phyloP scores from a whole-genome alignment of 2,888 invertebrate species.

The Harpagoxenus sublaevis region DNA sequence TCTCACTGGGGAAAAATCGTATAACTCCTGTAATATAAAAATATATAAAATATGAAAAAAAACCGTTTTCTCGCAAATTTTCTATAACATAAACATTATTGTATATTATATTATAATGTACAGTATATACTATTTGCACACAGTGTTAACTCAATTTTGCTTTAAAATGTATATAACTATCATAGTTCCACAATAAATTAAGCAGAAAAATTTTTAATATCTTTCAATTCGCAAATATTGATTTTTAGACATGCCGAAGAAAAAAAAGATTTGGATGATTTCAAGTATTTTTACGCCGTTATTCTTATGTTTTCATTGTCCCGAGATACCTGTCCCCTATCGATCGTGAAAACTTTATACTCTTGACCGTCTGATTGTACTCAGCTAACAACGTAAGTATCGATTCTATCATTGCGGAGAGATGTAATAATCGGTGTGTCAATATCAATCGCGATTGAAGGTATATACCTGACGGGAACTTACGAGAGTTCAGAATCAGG shows the following conservation, averaged over 20 bases:
- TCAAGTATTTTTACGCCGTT: neutral
- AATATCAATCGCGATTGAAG: slow-evolving; percentile 24
- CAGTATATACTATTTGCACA: neutral
- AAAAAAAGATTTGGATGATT: neutral
- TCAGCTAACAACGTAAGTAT: slow-evolving; percentile 14
- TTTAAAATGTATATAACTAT: neutral
- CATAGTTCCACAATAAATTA: neutral
- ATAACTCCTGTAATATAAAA: neutral
- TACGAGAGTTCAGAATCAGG: slow-evolving; percentile 1
- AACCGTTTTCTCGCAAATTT: neutral
- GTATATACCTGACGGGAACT: slow-evolving; percentile 7
- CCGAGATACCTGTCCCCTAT: neutral
- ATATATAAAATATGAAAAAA: neutral
- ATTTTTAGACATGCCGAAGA: neutral
- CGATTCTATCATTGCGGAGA: slow-evolving; percentile 17
- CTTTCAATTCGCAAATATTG: neutral
- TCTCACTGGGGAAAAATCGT: too few relatives aligned
- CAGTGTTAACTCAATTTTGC: neutral
- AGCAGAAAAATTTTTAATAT: too few relatives aligned
- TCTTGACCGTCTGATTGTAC: slow-evolving; percentile 5
- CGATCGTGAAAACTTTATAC: slow-evolving; percentile 8
- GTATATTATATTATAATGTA: too few relatives aligned
- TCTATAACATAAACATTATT: neutral
- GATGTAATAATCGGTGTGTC: slow-evolving; percentile 44
- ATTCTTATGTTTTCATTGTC: neutral